Evolutionary conservation across 2,888 invertebrate genomes (phyloP), one percentile per base, ranked within the genome.

Genomic region (Ectemnius lituratus): DNA sequence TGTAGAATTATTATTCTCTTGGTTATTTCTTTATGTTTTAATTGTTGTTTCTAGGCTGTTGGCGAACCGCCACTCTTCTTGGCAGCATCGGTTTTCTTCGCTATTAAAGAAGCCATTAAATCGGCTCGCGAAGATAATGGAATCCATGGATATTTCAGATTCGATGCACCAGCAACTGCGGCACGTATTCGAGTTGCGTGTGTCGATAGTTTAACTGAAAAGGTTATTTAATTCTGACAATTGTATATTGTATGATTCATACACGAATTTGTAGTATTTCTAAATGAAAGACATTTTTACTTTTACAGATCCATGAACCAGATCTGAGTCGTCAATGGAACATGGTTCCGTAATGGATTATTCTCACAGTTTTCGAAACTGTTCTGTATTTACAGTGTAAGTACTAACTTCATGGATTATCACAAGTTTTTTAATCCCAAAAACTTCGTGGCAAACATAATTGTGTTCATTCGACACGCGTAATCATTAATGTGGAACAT

Each of bases 41-140:
- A 4, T 23, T 20, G 45, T n/a, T 58, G 14, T 58, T 58, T 92
- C 92, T 85, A 97, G 97, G 99, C 97, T 75, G 95, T 99, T 49
- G 99, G 99, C 0, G 99, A 99, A 90, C 99, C 99, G 0, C 99
- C 99, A 0, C 91, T 99, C 4, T 97, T 98, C 88, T 92, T 98
- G 78, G 97, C 98, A 0, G 93, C 95, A n/a, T 95, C 97, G 0
- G 95, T 94, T 0, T 96, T 96, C 90, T 98, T 97, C 88, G 98
- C 98, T 0, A 97, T 98, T 76, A 96, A 95, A 88, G 95, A 96
- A 85, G 98, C 98, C 0, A 94, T 99, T 67, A 92, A 93, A 81
- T 94, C 96, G 0, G 97, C 97, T 0, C 93, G 98, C 23, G 89
- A 90, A 16, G 96, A 97, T 73, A 93, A 94, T 45, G 95, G 95